These are phyloP conservation scores for Therioaphis trifolii DNA, from an alignment of 2,888 invertebrate species.

Conservation along the genomic window DNA sequence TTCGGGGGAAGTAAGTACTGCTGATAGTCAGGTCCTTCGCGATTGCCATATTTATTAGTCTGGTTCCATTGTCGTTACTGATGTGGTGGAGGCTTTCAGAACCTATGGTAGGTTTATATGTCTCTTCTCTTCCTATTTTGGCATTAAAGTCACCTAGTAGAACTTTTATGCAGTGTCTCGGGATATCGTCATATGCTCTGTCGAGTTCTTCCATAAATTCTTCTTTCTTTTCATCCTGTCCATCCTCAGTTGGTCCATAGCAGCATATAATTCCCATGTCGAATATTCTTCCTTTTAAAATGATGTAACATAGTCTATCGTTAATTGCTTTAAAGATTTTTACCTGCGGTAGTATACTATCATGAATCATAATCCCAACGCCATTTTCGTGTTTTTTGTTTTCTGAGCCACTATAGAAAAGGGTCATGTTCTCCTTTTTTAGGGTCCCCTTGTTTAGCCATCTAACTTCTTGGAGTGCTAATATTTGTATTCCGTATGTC, in stretches of 20 bases:
- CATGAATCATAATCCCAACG: not conserved
- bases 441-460: not conserved
- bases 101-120: constrained; percentile 15
- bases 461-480: too few relatives aligned
- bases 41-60: not conserved
- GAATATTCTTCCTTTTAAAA: constrained; percentile 2
- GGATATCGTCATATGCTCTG: too few relatives aligned
- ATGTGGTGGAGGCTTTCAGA: constrained; percentile 3
- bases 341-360: not conserved
- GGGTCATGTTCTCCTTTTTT: not conserved
- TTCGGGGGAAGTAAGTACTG: too few relatives aligned
- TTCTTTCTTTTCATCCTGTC: too few relatives aligned
- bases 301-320: not conserved
- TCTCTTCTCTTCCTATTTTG: constrained; percentile 19
- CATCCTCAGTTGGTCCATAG: too few relatives aligned
- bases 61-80: constrained; percentile 9
- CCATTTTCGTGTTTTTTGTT: not conserved
- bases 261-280: not conserved
- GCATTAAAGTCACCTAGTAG: too few relatives aligned
- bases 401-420: not conserved
- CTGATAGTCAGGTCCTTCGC: too few relatives aligned
- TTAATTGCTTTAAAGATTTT: not conserved
- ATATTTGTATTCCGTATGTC: too few relatives aligned
- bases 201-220: too few relatives aligned
- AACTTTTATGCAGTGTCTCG: too few relatives aligned